Percentiles rank a stretch among this genome's conserved stretches.
phyloP scores from a whole-genome alignment of 2,888 invertebrate genomes.

The Rhamnusium bicolor region DNA sequence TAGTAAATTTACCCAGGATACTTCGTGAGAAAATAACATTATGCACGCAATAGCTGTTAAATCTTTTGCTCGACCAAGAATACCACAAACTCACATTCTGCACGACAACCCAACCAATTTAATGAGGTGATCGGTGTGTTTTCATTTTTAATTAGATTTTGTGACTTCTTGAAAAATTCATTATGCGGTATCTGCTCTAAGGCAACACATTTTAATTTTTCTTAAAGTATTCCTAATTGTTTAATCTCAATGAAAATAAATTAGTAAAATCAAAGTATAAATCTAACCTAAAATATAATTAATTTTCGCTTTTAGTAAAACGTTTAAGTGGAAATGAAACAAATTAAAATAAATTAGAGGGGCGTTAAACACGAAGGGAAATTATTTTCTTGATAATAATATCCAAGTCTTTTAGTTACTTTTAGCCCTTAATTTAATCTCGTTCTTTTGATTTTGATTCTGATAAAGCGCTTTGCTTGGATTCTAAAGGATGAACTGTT shows the following conservation, averaged over 20 bases:
- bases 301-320: not conserved
- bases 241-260: not conserved
- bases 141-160: not conserved
- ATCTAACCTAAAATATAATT: not conserved
- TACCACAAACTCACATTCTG: no score
- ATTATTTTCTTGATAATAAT: not conserved
- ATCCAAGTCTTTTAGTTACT: not conserved
- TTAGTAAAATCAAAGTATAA: not conserved
- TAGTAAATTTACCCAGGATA: no score
- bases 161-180: not conserved
- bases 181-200: not conserved
- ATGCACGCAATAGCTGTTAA: no score
- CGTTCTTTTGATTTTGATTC: not conserved
- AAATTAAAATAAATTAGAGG: constrained; percentile 13
- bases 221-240: not conserved
- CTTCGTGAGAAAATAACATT: no score
- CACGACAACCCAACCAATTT: no score
- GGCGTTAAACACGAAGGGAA: not conserved
- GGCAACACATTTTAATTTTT: not conserved
- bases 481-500: not conserved
- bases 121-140: no score
- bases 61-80: no score
- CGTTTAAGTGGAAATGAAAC: constrained; percentile 16
- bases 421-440: not conserved
- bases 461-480: not conserved